These are phyloP conservation scores for Sphaeridia pumilis DNA, from an alignment of 2,888 invertebrate genomes.

Conservation along the genomic window DNA sequence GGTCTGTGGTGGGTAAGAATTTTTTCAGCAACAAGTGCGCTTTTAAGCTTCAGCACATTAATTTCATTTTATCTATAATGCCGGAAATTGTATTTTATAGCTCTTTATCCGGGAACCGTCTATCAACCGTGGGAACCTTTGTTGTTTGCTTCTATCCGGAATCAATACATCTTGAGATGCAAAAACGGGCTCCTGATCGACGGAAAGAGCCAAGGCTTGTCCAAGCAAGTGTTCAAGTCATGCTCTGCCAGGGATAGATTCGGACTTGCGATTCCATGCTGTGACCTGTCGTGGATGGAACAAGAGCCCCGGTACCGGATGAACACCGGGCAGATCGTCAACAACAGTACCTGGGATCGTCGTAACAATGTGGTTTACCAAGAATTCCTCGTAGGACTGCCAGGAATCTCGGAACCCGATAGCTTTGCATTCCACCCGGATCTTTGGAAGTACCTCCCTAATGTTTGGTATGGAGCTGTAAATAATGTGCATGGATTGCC, in stretches of 20 bases:
- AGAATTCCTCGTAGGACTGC: constrained; percentile 39
- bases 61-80: neutral
- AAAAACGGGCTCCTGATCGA: constrained; percentile 43
- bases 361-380: constrained; percentile 45
- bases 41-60: neutral
- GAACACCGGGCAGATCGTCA: constrained; percentile 45
- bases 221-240: constrained; percentile 42
- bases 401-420: neutral
- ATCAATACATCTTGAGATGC: constrained; percentile 44
- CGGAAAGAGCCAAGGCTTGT: constrained; percentile 43
- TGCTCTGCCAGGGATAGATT: constrained; percentile 29
- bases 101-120: constrained; percentile 40
- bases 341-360: constrained; percentile 41
- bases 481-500: constrained; percentile 35
- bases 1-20: neutral
- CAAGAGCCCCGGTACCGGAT: constrained; percentile 40
- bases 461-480: constrained; percentile 38
- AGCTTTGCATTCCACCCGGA: constrained; percentile 37
- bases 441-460: constrained; percentile 41
- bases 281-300: constrained; percentile 37
- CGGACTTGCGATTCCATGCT: constrained; percentile 38
- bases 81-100: constrained; percentile 13
- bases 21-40: neutral
- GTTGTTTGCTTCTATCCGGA: constrained; percentile 42
- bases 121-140: constrained; percentile 43